Conservation (phyloP, 2,888 invertebrate species). For the Dioctria linearis region DNA sequence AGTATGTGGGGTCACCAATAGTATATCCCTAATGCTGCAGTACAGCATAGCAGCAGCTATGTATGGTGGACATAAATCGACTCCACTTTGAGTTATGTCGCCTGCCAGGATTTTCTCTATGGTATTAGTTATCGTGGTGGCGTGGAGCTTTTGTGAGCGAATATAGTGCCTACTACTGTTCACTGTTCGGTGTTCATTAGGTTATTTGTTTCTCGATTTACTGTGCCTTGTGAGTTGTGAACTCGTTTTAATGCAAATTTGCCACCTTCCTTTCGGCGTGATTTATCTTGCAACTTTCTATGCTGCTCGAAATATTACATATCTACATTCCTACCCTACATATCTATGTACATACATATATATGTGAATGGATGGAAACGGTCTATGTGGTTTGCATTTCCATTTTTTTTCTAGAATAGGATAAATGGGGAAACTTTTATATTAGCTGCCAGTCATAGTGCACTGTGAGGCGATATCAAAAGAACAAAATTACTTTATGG, state of each 20-base stretch:
- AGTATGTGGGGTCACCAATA: not conserved
- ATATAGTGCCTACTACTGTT: not conserved
- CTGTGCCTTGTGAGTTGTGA: slow-evolving; percentile 27
- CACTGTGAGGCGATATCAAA: too few species aligned
- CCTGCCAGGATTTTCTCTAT: slow-evolving; percentile 28
- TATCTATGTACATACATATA: too few species aligned
- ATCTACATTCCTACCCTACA: too few species aligned
- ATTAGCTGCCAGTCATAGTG: slow-evolving; percentile 24
- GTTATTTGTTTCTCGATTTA: slow-evolving; percentile 41
- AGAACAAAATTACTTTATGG: too few species aligned
- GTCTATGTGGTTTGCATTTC: not conserved
- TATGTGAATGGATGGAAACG: not conserved
- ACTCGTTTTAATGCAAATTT: slow-evolving; percentile 47
- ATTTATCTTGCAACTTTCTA: slow-evolving; percentile 40
- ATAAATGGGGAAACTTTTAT: slow-evolving; percentile 41
- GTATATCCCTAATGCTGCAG: not conserved
- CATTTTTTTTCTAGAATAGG: slow-evolving; percentile 7
- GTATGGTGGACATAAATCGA: slow-evolving; percentile 46
- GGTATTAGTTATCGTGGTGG: slow-evolving; percentile 24
- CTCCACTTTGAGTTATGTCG: slow-evolving; percentile 39
- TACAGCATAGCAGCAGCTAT: slow-evolving; percentile 23
- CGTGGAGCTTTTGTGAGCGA: slow-evolving; percentile 18
- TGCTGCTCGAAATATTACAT: not conserved
- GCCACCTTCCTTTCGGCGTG: slow-evolving; percentile 42
- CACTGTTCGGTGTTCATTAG: slow-evolving; percentile 41